phyloP scores from a whole-genome alignment of 2,113 vertebrate species.

The Meriones unguiculatus region DNA sequence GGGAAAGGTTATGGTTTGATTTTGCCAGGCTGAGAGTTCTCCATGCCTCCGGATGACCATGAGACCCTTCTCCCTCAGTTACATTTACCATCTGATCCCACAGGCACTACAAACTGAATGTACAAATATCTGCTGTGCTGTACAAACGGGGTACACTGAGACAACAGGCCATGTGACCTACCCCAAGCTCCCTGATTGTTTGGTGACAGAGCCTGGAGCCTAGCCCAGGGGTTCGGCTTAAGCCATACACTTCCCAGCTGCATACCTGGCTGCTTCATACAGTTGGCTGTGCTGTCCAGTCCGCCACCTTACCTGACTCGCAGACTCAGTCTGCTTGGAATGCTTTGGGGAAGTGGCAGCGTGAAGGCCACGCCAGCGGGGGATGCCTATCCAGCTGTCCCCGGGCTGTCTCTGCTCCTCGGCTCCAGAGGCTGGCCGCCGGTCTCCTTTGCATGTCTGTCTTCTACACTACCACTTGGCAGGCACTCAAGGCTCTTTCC shows the following conservation, averaged over 20 bases:
- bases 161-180: neutral
- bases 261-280: neutral
- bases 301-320: neutral
- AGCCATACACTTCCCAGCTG: neutral
- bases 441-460: neutral
- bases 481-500: neutral
- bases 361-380: fast-evolving
- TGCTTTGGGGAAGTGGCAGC: too few species aligned
- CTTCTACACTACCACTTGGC: neutral
- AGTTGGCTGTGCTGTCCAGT: neutral
- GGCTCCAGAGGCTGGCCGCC: neutral
- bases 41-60: neutral
- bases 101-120: neutral
- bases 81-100: neutral
- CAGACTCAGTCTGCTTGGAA: neutral
- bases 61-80: neutral
- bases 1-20: neutral
- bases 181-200: neutral
- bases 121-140: neutral
- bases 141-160: neutral
- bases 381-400: neutral
- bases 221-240: neutral
- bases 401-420: neutral
- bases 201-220: neutral
- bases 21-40: neutral